Evolutionary conservation across 2,797 vertebrate genomes (phyloP), one percentile per base, ranked within the genome.

Genomic region (Labeo calbasu): DNA sequence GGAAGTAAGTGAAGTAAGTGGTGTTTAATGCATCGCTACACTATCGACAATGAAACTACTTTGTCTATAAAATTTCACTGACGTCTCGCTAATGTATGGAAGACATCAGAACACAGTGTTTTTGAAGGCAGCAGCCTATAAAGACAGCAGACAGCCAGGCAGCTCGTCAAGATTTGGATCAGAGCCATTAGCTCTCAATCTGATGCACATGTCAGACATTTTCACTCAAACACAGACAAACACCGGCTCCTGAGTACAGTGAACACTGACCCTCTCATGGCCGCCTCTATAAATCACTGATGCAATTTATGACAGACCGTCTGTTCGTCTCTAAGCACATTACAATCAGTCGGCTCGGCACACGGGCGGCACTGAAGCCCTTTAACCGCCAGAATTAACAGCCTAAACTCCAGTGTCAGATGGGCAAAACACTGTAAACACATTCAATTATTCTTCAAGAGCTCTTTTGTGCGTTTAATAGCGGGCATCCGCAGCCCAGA

Each of bases 381-480:
- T 78, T 78, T 51, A 72, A 70, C 63, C 40, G 23, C 23, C 72
- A 75, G 28, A 79, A 87, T 87, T 53, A 83, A 77, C 32, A 59
- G 25, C 40, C 46, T 36, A 50, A 75, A 61, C 17, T 19, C n/a
- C 53, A 55, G 40, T 61, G 68, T 83, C 23, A 55, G 53, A 87
- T 66, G 51, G 17, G 53, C 66, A 79, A 65, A 84, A 77, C 69
- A 71, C 48, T 43, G 48, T 53, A 40, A 84, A 76, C 79, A 66
- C 48, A 59, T 43, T 40, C 50, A 76, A 85, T 55, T 83, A 84
- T 84, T 57, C 50, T 82, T 73, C 79, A 86, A 84, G 80, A 79
- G 75, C 85, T 84, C 84, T 83, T 85, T 78, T 68, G 77, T 83
- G 77, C 50, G n/a, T 50, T 85, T 83, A 88, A 85, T 83, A 51